Evolutionary conservation across 2,113 vertebrate species (phyloP).

Genomic region (Urocynchramus pylzowi): DNA sequence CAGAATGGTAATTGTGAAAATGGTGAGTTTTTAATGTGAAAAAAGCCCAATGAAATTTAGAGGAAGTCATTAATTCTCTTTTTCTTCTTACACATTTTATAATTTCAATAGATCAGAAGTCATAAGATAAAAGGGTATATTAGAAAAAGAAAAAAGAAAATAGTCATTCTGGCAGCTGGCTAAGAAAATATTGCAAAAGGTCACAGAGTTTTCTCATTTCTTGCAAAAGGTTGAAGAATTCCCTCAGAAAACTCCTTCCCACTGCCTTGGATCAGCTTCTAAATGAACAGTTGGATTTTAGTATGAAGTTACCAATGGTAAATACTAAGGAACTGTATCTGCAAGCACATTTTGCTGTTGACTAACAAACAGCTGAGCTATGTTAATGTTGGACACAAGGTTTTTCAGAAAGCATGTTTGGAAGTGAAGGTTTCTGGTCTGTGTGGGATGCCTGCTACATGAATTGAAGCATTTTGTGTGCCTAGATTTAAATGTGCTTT

Average conservation of each 20-base stretch:
- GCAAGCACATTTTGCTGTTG: not conserved
- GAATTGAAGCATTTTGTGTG: not conserved
- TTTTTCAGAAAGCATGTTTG: not conserved
- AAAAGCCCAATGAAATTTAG: not conserved
- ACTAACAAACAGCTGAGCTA: accelerated
- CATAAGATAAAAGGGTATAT: not conserved
- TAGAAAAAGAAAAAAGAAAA: not conserved
- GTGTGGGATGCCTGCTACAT: not conserved
- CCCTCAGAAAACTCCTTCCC: not conserved
- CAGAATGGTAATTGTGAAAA: not conserved
- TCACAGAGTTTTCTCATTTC: not conserved
- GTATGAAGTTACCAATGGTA: too few species aligned
- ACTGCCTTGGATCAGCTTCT: not conserved
- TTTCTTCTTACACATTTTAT: not conserved
- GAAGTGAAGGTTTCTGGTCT: not conserved
- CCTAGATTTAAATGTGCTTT: not conserved
- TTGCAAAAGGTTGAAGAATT: not conserved
- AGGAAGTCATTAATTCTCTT: not conserved
- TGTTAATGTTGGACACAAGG: not conserved
- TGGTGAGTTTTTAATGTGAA: not conserved
- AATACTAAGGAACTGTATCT: not conserved
- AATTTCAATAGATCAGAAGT: not conserved
- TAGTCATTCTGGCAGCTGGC: not conserved
- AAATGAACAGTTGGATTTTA: not conserved
- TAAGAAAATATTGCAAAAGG: not conserved